Percentiles rank a stretch among this genome's conserved stretches.
These are phyloP conservation scores for Lochmaea crataegi DNA, from an alignment of 2,888 invertebrate species.

Conservation along the genomic window DNA sequence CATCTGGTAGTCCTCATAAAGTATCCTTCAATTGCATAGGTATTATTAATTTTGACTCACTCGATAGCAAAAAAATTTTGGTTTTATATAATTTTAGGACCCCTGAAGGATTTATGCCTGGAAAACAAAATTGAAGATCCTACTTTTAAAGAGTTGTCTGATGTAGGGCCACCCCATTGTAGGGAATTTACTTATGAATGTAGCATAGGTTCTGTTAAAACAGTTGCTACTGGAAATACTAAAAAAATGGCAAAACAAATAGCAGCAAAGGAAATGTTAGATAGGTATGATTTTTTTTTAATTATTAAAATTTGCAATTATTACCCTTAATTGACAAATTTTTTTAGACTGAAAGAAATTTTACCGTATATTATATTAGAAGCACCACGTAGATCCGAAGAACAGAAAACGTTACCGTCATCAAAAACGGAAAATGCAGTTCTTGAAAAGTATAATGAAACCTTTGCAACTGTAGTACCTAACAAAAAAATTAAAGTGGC, in stretches of 20 bases:
- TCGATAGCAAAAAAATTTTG: too few relatives aligned
- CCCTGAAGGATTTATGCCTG: constrained; percentile 64
- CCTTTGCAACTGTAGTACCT: constrained; percentile 45
- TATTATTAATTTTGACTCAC: constrained; percentile 6
- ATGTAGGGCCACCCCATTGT: constrained; percentile 76
- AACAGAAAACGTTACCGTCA: constrained; percentile 43
- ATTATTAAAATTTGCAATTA: neutral
- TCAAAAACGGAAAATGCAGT: constrained; percentile 47
- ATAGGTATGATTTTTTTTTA: constrained; percentile 51
- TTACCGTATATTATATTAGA: constrained; percentile 50
- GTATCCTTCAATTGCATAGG: constrained; percentile 45
- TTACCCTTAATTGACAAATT: neutral
- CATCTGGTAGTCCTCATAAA: constrained; percentile 34
- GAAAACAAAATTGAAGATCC: constrained; percentile 67
- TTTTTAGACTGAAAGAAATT: constrained; percentile 51
- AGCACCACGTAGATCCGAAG: constrained; percentile 31
- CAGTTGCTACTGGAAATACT: constrained; percentile 70
- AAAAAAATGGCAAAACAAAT: constrained; percentile 76
- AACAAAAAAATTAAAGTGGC: constrained; percentile 52
- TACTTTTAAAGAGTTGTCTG: constrained; percentile 69
- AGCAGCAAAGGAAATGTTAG: constrained; percentile 68
- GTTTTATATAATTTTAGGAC: constrained; percentile 43
- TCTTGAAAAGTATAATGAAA: constrained; percentile 47
- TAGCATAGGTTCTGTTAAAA: constrained; percentile 67
- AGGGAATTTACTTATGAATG: constrained; percentile 73